These are phyloP conservation scores for Micrasema longulum DNA, from an alignment of 1,140 invertebrate species.

Conservation along the genomic window DNA sequence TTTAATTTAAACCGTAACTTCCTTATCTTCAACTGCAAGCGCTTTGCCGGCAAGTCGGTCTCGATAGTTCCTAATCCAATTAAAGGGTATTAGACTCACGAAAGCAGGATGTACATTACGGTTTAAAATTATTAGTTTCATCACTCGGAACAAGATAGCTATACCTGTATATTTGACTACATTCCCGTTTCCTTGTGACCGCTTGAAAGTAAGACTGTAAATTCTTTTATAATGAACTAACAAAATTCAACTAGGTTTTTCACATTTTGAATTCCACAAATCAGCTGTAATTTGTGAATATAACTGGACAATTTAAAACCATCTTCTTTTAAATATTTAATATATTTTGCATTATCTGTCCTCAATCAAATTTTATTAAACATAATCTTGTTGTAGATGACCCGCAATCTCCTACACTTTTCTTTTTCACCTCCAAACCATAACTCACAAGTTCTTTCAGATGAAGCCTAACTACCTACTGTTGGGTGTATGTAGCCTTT, in stretches of 20 bases:
- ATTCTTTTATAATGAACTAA: no score
- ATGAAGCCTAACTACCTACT: slow-evolving; percentile 48
- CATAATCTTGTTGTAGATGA: no score
- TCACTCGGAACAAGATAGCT: slow-evolving; percentile 16
- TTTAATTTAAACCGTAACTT: background rate
- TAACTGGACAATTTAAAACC: no score
- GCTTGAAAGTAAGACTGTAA: slow-evolving; percentile 4
- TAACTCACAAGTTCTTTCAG: slow-evolving; percentile 47
- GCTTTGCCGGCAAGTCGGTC: slow-evolving; percentile 29
- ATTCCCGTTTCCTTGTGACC: background rate
- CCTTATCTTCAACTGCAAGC: slow-evolving; percentile 9
- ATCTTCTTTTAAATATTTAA: no score
- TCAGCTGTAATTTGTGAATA: no score
- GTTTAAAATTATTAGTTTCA: slow-evolving; percentile 47
- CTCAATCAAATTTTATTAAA: no score
- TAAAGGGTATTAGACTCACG: slow-evolving; percentile 36
- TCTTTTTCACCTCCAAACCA: no score
- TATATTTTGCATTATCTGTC: no score
- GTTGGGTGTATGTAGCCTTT: slow-evolving; percentile 40
- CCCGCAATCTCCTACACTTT: no score
- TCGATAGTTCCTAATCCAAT: slow-evolving; percentile 40
- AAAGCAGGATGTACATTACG: slow-evolving; percentile 42
- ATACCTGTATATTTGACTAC: no score
- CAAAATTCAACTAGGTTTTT: no score
- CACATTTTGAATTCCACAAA: no score